These are phyloP conservation scores for Hydrolagus affinis DNA, from an alignment of 2,113 vertebrate species.

Conservation along the genomic window DNA sequence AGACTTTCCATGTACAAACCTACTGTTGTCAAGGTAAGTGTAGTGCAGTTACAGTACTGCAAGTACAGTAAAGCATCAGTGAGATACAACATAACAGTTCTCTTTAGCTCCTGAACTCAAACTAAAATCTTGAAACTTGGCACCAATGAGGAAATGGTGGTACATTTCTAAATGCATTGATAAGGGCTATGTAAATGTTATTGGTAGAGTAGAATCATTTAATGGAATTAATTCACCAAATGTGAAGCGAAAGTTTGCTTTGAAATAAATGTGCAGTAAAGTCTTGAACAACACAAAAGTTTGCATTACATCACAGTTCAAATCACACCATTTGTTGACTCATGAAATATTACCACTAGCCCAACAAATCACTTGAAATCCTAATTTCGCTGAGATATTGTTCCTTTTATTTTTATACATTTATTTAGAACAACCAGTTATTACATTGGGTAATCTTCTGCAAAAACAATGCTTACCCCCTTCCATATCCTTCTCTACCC, in stretches of 20 bases:
- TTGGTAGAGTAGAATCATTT: background rate
- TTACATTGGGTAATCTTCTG: background rate
- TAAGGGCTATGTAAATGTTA: background rate
- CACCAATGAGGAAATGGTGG: background rate
- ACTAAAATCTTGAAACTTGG: background rate
- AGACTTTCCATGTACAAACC: conserved; percentile 4
- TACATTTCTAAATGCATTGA: background rate
- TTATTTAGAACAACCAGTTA: conserved; percentile 7
- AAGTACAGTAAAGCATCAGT: background rate
- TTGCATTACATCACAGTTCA: background rate
- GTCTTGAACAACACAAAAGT: background rate
- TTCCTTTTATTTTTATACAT: background rate
- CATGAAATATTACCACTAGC: background rate
- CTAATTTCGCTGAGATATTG: background rate
- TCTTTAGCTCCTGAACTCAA: background rate
- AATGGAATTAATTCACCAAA: background rate
- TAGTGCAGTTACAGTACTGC: background rate
- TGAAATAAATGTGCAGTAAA: background rate
- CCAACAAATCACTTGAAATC: background rate
- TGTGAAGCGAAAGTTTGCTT: background rate
- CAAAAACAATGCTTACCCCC: no score
- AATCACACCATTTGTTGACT: background rate
- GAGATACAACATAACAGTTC: background rate
- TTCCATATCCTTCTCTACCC: no score
- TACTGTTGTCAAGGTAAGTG: background rate